Percentiles rank a stretch among this genome's conserved stretches.
Conservation (phyloP, 2,797 vertebrate species). For the Anguilla marmorata region DNA sequence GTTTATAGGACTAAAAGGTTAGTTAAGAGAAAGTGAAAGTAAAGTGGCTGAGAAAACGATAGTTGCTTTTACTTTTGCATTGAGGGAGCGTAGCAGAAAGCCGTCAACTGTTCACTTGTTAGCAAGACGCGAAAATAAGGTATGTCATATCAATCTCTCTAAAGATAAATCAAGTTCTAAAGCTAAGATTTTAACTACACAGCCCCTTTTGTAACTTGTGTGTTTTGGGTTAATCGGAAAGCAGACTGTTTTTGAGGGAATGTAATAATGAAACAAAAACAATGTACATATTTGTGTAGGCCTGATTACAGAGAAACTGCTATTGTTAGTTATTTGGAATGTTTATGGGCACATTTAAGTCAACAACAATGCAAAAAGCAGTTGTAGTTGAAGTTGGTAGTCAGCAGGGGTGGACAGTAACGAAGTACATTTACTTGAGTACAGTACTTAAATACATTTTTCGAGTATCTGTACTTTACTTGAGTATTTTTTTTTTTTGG, state of each 20-base stretch:
- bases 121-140: not conserved
- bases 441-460: too few relatives aligned
- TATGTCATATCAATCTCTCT: not conserved
- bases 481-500: too few relatives aligned
- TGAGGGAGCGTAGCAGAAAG: not conserved
- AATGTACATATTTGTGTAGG: not conserved
- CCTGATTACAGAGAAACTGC: not conserved
- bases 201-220: not conserved
- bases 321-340: not conserved
- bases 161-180: not conserved
- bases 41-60: not conserved
- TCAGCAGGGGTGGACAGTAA: too few relatives aligned
- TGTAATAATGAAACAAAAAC: not conserved
- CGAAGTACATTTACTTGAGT: too few relatives aligned
- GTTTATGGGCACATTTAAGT: not conserved
- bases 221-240: not conserved
- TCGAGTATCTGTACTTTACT: too few relatives aligned
- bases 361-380: not conserved
- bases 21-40: constrained; percentile 8
- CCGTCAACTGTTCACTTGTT: not conserved
- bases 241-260: not conserved
- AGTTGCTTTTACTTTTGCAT: constrained; percentile 1
- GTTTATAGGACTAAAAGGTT: not conserved
- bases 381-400: not conserved
- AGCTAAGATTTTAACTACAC: not conserved